Percentiles rank a stretch among this genome's conserved stretches.
Evolutionary conservation across 2,888 invertebrate genomes (phyloP).

Genomic region (Ctena decussata): DNA sequence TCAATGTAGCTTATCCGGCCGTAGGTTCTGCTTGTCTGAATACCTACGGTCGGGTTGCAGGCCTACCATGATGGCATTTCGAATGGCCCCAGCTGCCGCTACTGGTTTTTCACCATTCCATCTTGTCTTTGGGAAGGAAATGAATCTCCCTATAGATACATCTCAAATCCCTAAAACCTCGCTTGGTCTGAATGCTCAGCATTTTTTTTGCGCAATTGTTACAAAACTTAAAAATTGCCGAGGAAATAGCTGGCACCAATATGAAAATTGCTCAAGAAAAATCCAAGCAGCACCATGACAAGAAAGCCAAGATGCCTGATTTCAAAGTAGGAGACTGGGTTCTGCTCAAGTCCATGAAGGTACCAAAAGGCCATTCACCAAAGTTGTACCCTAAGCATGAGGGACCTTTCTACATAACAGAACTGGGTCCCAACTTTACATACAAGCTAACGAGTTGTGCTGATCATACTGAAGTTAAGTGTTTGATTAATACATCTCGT

Average conservation of each 20-base stretch:
- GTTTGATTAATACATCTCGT: conserved; percentile 37
- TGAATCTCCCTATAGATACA: conserved; percentile 39
- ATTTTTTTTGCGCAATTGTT: conserved; percentile 12
- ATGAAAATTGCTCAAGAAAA: conserved; percentile 12
- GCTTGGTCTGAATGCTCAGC: neutral
- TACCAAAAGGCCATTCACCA: conserved; percentile 17
- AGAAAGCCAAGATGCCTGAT: conserved; percentile 29
- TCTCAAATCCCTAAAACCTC: neutral
- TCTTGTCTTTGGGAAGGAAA: conserved; percentile 41
- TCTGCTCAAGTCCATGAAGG: conserved; percentile 3
- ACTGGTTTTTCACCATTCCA: conserved; percentile 24
- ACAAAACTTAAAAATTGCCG: conserved; percentile 1
- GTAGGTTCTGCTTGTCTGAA: too few relatives aligned
- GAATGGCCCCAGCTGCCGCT: conserved; percentile 38
- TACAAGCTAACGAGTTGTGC: conserved; percentile 34
- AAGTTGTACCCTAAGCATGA: conserved; percentile 27
- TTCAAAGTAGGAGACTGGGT: conserved; percentile 35
- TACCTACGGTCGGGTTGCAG: too few relatives aligned
- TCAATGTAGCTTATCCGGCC: too few relatives aligned
- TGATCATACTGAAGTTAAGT: conserved; percentile 21
- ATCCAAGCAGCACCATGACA: conserved; percentile 38
- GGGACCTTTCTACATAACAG: conserved; percentile 41
- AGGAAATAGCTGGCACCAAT: conserved; percentile 13
- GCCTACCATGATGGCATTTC: conserved; percentile 53
- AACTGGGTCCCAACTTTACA: conserved; percentile 37